Evolutionary conservation across 2,797 vertebrate species (phyloP), one percentile per base, ranked within the genome.

Genomic region (Tinamus major): DNA sequence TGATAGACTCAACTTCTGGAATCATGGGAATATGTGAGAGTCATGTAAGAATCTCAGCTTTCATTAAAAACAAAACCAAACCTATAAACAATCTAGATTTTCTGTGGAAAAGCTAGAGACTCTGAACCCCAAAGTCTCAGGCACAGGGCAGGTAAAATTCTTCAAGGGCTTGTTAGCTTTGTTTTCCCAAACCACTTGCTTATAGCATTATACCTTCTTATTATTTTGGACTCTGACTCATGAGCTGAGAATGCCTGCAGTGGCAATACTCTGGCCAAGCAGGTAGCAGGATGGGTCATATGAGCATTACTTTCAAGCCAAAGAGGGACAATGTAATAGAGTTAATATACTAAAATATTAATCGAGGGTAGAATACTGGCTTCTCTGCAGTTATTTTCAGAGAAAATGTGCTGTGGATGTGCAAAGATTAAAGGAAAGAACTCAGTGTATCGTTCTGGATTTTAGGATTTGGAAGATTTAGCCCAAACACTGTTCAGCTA

Each of bases 201-300:
- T 58, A 31, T 64, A 61, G 14, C 67, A 12, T n/a, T 13, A 39
- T 23, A 67, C 49, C 62, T 79, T 10, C 23, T 62, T 79, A 44
- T 71, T 78, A 31, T 78, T 71, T 80, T 72, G 86, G 59, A 33
- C 87, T 71, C 84, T 68, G 81, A 71, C 53, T 79, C 96, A 93
- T 68, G 93, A 88, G 65, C 53, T 70, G 44, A 79, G 86, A 68
- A 53, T 55, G 61, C 83, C 86, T 71, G 75, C 86, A 41, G 88
- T 74, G 93, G 33, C 75, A 85, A 10, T 55, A 24, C 24, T 49
- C 84, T 78, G 92, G 92, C 97, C 96, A 77, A 91, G 91, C 96
- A 94, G 96, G 97, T 96, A 95, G 92, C 31, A 35, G 92, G 94
- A 87, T 91, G 96, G 96, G 87, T 96, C 96, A 85, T 92, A 44